A percentile compares a stretch with the other conserved stretches of the same genome.
phyloP scores from a whole-genome alignment of 30 jellyfish, hydroid and myxozoan species.

The Turritopsis dohrnii region DNA sequence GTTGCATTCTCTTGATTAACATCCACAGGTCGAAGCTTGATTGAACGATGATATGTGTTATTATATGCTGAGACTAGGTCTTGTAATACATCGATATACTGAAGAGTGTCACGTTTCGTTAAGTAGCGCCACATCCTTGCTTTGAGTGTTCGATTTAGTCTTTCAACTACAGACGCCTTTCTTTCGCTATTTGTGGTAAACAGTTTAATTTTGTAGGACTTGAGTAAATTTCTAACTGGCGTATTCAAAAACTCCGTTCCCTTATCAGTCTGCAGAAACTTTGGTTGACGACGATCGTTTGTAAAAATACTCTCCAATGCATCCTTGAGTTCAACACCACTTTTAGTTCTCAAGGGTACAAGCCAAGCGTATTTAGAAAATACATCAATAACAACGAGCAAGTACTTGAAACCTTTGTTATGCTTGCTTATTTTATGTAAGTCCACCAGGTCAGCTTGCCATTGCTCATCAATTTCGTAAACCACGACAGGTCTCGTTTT shows the following conservation, averaged over 20 bases:
- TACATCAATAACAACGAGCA: conserved; percentile 46
- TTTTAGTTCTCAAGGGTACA: conserved; percentile 41
- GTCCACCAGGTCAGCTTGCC: conserved; percentile 49
- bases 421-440: conserved; percentile 4
- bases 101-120: conserved; percentile 3
- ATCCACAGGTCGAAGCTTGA: conserved; percentile 20
- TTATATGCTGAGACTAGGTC: conserved; percentile 23
- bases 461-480: too few relatives aligned
- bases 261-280: too few relatives aligned
- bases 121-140: conserved; percentile 35
- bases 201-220: too few relatives aligned
- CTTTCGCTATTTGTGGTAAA: too few relatives aligned
- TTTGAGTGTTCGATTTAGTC: too few relatives aligned
- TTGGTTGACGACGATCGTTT: too few relatives aligned
- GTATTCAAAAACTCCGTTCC: too few relatives aligned
- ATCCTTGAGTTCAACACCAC: too few relatives aligned
- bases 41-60: conserved; percentile 25
- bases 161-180: too few relatives aligned
- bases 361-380: conserved; percentile 56
- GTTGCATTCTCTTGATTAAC: conserved; percentile 22
- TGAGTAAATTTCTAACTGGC: too few relatives aligned
- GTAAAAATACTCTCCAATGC: too few relatives aligned
- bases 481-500: too few relatives aligned
- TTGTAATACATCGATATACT: conserved; percentile 23
- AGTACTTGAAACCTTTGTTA: conserved; percentile 43